Evolutionary conservation across 2,888 invertebrate species (phyloP).

Genomic region (Nomada lathburiana): DNA sequence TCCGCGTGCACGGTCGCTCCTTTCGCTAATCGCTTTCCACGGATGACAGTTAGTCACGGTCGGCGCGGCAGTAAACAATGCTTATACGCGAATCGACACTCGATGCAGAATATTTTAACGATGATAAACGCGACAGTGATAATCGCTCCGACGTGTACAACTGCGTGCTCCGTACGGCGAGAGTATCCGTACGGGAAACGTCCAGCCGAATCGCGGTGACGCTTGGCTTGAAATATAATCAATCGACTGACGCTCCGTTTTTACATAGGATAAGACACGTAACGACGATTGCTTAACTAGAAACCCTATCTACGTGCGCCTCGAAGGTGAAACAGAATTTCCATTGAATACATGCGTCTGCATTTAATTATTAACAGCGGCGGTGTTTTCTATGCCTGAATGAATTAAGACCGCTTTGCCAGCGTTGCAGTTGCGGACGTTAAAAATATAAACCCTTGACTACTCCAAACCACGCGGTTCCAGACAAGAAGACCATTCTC

Average conservation of each 20-base stretch:
- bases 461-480: not conserved
- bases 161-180: slow-evolving; percentile 1
- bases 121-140: slow-evolving; percentile 45
- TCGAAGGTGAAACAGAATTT: too few species aligned
- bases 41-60: slow-evolving; percentile 35
- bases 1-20: not conserved
- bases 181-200: slow-evolving; percentile 12
- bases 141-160: slow-evolving; percentile 20
- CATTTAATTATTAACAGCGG: too few species aligned
- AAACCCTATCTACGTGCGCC: too few species aligned
- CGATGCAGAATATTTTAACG: slow-evolving; percentile 56
- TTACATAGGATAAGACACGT: not conserved
- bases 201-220: not conserved
- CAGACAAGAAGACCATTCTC: not conserved
- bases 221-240: not conserved
- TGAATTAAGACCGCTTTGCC: too few species aligned
- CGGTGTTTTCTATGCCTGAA: too few species aligned
- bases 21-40: slow-evolving; percentile 5
- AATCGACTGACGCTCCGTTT: not conserved
- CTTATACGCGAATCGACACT: slow-evolving; percentile 42
- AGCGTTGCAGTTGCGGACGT: not conserved
- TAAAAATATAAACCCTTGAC: not conserved
- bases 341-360: too few species aligned
- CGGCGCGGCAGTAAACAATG: slow-evolving; percentile 40
- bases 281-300: too few species aligned